Percentiles rank a stretch among this genome's conserved stretches.
Evolutionary conservation across 1,140 invertebrate genomes (phyloP).

Genomic region (Holcopasites calliopsidis): DNA sequence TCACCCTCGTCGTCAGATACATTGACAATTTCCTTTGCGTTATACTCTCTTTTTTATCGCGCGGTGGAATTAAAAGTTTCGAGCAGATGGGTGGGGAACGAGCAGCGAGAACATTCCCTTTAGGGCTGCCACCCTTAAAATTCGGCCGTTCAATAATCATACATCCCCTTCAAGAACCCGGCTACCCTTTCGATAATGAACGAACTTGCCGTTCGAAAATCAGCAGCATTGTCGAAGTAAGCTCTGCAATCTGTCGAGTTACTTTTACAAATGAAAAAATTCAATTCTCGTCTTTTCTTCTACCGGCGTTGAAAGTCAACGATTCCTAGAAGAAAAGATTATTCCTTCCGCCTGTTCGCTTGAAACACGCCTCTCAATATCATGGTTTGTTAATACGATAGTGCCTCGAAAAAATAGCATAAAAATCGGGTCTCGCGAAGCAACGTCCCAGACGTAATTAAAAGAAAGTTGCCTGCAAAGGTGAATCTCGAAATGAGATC

Average conservation of each 20-base stretch:
- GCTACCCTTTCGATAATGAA: conserved; percentile 43
- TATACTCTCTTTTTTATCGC: no score
- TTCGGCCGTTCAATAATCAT: conserved; percentile 69
- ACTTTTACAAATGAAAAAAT: conserved; percentile 8
- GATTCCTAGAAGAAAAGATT: neutral
- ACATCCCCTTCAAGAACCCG: conserved; percentile 72
- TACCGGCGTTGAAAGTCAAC: no score
- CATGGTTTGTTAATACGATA: no score
- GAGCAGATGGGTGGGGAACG: conserved; percentile 5
- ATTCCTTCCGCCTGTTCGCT: neutral
- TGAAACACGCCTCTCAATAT: no score
- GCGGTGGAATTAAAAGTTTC: conserved; percentile 18
- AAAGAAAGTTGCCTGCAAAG: conserved; percentile 27
- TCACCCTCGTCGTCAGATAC: no score
- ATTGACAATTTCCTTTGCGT: neutral
- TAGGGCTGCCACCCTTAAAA: conserved; percentile 67
- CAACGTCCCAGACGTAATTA: conserved; percentile 31
- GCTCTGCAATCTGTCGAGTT: neutral
- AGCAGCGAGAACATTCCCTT: conserved; percentile 61
- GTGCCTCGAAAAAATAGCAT: neutral
- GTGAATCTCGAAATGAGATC: conserved; percentile 38
- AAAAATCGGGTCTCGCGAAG: conserved; percentile 5
- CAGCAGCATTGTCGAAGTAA: conserved; percentile 1
- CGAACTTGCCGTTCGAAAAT: conserved; percentile 30
- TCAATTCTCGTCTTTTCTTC: neutral